These are phyloP conservation scores for Mnemiopsis leidyi DNA, from an alignment of 37 sponge, comb jelly and placozoan species.

Conservation along the genomic window DNA sequence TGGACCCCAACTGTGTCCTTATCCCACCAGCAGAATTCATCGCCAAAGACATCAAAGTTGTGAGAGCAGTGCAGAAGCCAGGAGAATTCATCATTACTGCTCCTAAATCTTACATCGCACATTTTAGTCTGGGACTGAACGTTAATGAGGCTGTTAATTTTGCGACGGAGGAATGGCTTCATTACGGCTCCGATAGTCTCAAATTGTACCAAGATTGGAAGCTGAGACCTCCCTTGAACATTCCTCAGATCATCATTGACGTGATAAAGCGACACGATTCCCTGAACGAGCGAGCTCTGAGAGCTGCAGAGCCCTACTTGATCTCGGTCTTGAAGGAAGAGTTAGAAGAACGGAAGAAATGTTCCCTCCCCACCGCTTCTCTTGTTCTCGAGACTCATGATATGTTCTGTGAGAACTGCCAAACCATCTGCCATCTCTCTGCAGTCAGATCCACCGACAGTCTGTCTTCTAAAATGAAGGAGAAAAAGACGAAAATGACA, in stretches of 20 bases:
- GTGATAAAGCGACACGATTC: constrained; percentile 26
- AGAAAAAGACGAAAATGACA: neutral
- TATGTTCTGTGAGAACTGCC: neutral
- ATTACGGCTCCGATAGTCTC: neutral
- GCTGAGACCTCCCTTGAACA: constrained; percentile 22
- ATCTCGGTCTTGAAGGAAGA: neutral
- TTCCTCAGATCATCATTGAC: neutral
- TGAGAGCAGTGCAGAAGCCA: constrained; percentile 12
- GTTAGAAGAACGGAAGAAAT: neutral
- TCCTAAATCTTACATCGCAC: neutral
- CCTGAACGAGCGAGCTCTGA: neutral
- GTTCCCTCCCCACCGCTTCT: neutral
- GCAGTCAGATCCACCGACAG: neutral
- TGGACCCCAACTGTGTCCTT: constrained; percentile 26
- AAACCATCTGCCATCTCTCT: constrained; percentile 17
- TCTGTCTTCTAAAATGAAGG: neutral
- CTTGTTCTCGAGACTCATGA: neutral
- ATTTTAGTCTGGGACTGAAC: constrained; percentile 15
- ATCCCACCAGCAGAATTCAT: constrained; percentile 15
- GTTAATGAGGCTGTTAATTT: constrained; percentile 16
- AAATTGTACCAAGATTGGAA: neutral
- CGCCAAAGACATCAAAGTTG: neutral
- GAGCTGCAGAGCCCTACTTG: constrained; percentile 28
- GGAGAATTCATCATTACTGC: constrained; percentile 42
- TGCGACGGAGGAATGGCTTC: constrained; percentile 17